Base-by-base conservation (phyloP, 2,113 vertebrate genomes). In the Pseudopipra pipra region DNA sequence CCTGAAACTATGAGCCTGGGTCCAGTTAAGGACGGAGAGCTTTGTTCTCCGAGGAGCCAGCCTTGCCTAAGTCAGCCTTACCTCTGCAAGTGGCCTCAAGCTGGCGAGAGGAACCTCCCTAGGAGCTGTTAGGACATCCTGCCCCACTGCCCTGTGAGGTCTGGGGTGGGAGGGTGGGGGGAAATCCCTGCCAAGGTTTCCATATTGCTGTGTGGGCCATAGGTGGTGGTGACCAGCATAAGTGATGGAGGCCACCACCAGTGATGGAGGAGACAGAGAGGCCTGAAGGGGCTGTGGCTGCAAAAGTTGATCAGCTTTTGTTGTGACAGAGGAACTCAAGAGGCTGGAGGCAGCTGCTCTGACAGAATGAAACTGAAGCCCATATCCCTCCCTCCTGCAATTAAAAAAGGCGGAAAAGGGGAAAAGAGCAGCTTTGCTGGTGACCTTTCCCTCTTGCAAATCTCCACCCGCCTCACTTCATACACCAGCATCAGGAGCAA, bases 381-480 rank as follows among this genome's bases (percentile, higher is more conserved):
- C 61, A 4, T 2, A 56, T 73, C 80, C 76, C 75, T 88, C 83
- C 84, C 78, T 79, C 52, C 92, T 47, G 58, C 67, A 92, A 92
- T 96, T 93, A 85, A 91, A 95, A 95, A 88, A 91, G 71, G 89
- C 19, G 0, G 95, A 78, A 90, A 72, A 92, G 59, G 84, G 82
- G 81, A 54, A 87, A 59, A 93, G 78, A 93, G 85, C 90, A 95
- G 56, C 82, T 83, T 46, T 0, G 3, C 77, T 37, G 73, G 82
- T 96, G 93, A 96, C 95, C 91, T 78, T 89, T 88, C 90, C 65
- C 85, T 55, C 51, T 41, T 4, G 41, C 76, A 70, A 22, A 88
- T 73, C 67, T 77, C 85, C 88, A 6, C 88, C 77, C 8, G 70
- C 86, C 82, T 95, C 79, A 70, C 96, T 94, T 93, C 58, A 39